Base-by-base conservation (phyloP, 2,888 invertebrate genomes). In the Tethea ocularis region DNA sequence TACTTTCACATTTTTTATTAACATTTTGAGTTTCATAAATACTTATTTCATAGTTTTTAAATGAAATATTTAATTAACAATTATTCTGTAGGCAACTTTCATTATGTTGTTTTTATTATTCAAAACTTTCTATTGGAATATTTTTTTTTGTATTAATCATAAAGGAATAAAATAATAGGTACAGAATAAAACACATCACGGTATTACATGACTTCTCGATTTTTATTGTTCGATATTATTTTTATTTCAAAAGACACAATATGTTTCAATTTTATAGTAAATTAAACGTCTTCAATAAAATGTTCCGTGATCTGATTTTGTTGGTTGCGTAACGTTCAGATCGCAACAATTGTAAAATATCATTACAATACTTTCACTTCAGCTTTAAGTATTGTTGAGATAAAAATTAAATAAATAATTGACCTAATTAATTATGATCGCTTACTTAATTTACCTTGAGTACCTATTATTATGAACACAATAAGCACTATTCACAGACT, bases 241-340 rank as follows among this genome's bases (percentile, higher is more conserved):
- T 5, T 41, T 8, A 17, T n/a, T 41, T n/a, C 7, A 41, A 41
- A 41, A 41, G 5, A n/a, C 1, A n/a, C n/a, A 38, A 38, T n/a
- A 15, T 17, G 1, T 46, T 46, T 20, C 46, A 20, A 46, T 46
- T 46, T 17, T 46, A 7, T 46, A 46, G 17, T 20, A 20, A 46
- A 46, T 46, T 46, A 46, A 46, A 46, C 20, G 46, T 17, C 46
- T 20, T 46, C 20, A 46, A 46, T 46, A 46, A 46, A 46, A 20
- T 7, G 53, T 57, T 51, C 57, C 53, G 53, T 60, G 60, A 60
- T 57, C 56, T 46, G 17, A 52, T 57, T 57, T 60, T 53, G 52
- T 52, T 33, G 56, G 51, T 61, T 61, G 55, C 38, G 56, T 56
- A 58, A 56, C 46, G 51, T 54, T 52, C 33, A 52, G 33, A 33